Base-by-base conservation (phyloP, 1,140 invertebrate genomes). In the Tetraneura akinire region DNA sequence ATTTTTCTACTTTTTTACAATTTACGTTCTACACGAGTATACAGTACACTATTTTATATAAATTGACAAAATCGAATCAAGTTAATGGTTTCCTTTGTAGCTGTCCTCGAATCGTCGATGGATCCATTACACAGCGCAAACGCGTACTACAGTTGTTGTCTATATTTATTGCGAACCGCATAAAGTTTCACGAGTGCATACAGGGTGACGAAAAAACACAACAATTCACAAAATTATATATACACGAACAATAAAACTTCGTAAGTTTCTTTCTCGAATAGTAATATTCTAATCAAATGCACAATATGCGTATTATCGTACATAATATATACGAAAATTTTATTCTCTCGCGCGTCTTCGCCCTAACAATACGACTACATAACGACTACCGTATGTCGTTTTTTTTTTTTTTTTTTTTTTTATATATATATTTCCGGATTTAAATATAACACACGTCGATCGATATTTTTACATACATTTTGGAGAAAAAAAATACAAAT, bases 21-120 rank as follows among this genome's bases (percentile, higher is more conserved):
- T 68, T 18, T 37, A 1, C 66, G 23, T n/a, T n/a, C n/a, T n/a
- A n/a, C n/a, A n/a, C 45, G 23, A 3, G 32, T 37, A 37, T 37
- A n/a, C n/a, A n/a, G n/a, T n/a, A n/a, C n/a, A n/a, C n/a, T n/a
- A n/a, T n/a, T n/a, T n/a, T n/a, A n/a, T n/a, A n/a, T 37, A 74
- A 55, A 21, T 74, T 37, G n/a, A 21, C 49, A 37, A 29, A 60
- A 29, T 47, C 18, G 74, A 60, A 78, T 78, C n/a, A 13, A 21
- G 51, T 37, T 42, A 76, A 76, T 76, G 71, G 71, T 11, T 53
- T 74, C 47, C 45, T 76, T 74, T 74, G 71, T 74, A 51, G 32
- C 71, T 55, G 32, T n/a, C n/a, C 53, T 74, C 18, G 13, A 21
- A 45, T n/a, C n/a, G 37, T 62, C 26, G 53, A 45, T 29, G 74